Evolutionary conservation across 2,888 invertebrate genomes (phyloP).

Genomic region (Choristoneura rosaceana): DNA sequence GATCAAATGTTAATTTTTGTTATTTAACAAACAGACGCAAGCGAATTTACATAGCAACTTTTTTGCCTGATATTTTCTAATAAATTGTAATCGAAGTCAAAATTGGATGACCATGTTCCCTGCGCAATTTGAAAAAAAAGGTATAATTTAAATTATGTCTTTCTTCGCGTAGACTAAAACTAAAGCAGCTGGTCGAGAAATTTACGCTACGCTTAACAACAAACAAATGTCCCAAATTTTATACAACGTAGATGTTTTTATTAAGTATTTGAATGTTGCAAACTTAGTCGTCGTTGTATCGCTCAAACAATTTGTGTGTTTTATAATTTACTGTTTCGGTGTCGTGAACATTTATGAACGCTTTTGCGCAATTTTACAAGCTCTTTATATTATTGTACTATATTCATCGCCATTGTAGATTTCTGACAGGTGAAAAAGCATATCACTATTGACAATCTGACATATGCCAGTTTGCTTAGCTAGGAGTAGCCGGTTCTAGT

Average conservation of each 20-base stretch:
- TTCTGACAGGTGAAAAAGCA: conserved; percentile 1
- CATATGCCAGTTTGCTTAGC: background rate
- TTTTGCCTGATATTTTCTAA: no score
- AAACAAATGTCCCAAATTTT: conserved; percentile 26
- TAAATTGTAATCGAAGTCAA: no score
- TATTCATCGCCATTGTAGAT: conserved; percentile 17
- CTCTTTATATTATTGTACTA: conserved; percentile 35
- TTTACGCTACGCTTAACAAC: conserved; percentile 1
- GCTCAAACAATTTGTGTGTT: conserved; percentile 69
- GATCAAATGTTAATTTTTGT: no score
- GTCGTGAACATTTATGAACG: conserved; percentile 78
- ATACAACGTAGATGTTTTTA: conserved; percentile 38
- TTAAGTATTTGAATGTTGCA: conserved; percentile 40
- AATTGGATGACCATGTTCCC: no score
- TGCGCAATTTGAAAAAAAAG: background rate
- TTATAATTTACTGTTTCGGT: conserved; percentile 73
- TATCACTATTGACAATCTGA: background rate
- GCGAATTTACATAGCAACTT: no score
- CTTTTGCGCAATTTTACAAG: conserved; percentile 78
- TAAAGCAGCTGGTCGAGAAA: conserved; percentile 12
- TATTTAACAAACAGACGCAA: no score
- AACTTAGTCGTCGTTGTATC: conserved; percentile 53
- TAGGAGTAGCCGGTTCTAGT: background rate
- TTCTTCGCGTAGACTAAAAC: background rate
- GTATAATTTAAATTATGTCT: background rate